Evolutionary conservation across 2,797 vertebrate species (phyloP).

Genomic region (Acestrorhynchus altus): DNA sequence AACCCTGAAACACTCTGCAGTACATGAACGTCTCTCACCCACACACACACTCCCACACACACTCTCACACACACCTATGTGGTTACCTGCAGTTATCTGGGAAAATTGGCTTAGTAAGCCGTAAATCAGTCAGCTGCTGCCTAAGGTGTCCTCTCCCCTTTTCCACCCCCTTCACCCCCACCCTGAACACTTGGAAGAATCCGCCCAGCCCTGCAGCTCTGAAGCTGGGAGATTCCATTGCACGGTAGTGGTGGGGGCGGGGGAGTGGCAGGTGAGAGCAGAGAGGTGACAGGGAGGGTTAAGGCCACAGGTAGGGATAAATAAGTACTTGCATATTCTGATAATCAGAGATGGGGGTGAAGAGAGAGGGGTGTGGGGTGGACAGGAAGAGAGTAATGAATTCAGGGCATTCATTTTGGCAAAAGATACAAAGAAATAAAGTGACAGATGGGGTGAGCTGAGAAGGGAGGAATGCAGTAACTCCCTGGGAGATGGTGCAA

Average conservation of each 20-base stretch:
- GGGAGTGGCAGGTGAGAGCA: slow-evolving; percentile 69
- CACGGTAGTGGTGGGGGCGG: slow-evolving; percentile 72
- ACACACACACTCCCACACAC: slow-evolving; percentile 74
- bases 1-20: slow-evolving; percentile 66
- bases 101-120: slow-evolving; percentile 78
- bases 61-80: slow-evolving; percentile 74
- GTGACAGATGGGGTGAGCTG: slow-evolving; percentile 52
- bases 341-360: slow-evolving; percentile 41
- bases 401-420: slow-evolving; percentile 41
- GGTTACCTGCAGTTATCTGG: slow-evolving; percentile 71
- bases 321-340: slow-evolving; percentile 58
- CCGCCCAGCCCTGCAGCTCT: slow-evolving; percentile 78
- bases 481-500: slow-evolving; percentile 77
- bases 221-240: slow-evolving; percentile 74
- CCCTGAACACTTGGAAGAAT: slow-evolving; percentile 63
- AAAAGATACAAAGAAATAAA: slow-evolving; percentile 57
- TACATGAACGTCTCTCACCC: slow-evolving; percentile 63
- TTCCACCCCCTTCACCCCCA: slow-evolving; percentile 60
- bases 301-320: slow-evolving; percentile 55
- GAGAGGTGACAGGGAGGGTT: slow-evolving; percentile 61
- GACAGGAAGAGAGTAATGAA: slow-evolving; percentile 46
- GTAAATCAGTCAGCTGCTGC: slow-evolving; percentile 78
- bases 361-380: slow-evolving; percentile 43
- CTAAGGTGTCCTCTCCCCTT: slow-evolving; percentile 54
- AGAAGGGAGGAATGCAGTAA: slow-evolving; percentile 78